A percentile compares a stretch with the other conserved stretches of the same genome.
phyloP scores from a whole-genome alignment of 2,113 vertebrate species.

The Enhydra lutris region DNA sequence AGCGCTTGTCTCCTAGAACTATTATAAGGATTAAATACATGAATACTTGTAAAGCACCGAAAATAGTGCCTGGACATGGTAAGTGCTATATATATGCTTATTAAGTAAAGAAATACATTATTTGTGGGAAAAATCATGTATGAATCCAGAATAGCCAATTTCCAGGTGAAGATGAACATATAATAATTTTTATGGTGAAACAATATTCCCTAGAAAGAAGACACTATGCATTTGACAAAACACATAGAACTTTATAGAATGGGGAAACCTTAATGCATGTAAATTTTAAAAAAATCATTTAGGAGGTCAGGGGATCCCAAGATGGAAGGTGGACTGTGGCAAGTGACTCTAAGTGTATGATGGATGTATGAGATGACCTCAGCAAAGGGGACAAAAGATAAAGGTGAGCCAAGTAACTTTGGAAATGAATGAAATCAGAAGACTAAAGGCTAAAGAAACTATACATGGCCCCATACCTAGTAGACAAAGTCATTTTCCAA shows the following conservation, averaged over 20 bases:
- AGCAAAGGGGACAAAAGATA: background rate
- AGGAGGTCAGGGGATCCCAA: background rate
- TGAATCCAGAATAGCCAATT: background rate
- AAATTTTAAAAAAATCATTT: background rate
- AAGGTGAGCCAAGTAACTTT: background rate
- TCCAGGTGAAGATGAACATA: background rate
- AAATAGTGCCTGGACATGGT: background rate
- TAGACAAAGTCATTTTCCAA: background rate
- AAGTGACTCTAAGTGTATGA: background rate
- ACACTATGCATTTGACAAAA: background rate
- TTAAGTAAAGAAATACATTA: background rate
- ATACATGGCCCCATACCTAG: too few species aligned
- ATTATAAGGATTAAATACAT: background rate
- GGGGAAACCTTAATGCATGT: background rate
- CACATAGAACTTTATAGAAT: background rate
- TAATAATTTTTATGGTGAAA: background rate
- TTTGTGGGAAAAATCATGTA: background rate
- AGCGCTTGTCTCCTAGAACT: background rate
- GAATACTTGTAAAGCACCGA: background rate
- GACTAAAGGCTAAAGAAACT: background rate
- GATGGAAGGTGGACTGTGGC: background rate
- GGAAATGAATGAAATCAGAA: background rate
- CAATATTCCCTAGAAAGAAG: background rate
- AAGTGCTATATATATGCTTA: background rate
- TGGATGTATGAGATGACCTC: background rate